phyloP scores from a whole-genome alignment of 2,797 vertebrate genomes.

The Myotis findleyi region DNA sequence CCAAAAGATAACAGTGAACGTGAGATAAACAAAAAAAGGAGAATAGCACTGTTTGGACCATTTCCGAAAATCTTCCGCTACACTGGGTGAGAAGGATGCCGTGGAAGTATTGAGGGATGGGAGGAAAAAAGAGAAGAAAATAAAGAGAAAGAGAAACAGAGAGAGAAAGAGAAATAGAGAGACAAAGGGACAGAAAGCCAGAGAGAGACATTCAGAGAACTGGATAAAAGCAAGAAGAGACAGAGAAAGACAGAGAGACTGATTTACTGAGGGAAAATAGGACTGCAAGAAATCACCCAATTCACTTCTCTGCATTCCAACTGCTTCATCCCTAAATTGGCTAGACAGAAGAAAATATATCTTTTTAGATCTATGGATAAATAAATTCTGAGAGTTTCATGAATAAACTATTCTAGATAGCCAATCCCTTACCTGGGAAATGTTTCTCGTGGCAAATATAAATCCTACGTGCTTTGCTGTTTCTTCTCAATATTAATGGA shows the following conservation, averaged over 20 bases:
- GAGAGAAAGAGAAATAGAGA: not conserved
- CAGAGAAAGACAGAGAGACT: not conserved
- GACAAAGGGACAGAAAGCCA: not conserved
- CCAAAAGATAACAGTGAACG: not conserved
- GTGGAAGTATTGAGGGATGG: not conserved
- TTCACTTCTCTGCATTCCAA: not conserved
- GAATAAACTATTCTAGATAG: slow-evolving; percentile 37
- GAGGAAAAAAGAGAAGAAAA: not conserved
- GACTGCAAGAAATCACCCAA: not conserved
- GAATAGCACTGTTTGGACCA: not conserved
- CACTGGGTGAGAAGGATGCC: not conserved
- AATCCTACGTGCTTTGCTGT: slow-evolving; percentile 32
- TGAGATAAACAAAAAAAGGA: not conserved
- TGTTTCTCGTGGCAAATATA: slow-evolving; percentile 41
- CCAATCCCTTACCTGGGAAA: not conserved
- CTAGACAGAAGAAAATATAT: not conserved
- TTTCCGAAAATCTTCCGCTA: not conserved
- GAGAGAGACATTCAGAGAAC: not conserved
- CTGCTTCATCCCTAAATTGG: not conserved
- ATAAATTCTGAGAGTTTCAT: not conserved
- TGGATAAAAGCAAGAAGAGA: not conserved
- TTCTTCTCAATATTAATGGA: slow-evolving; percentile 45
- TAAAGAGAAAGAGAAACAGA: not conserved
- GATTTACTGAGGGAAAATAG: not conserved
- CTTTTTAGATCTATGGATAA: not conserved